Base-by-base conservation (phyloP, 2,797 vertebrate species). In the Aeoliscus strigatus region DNA sequence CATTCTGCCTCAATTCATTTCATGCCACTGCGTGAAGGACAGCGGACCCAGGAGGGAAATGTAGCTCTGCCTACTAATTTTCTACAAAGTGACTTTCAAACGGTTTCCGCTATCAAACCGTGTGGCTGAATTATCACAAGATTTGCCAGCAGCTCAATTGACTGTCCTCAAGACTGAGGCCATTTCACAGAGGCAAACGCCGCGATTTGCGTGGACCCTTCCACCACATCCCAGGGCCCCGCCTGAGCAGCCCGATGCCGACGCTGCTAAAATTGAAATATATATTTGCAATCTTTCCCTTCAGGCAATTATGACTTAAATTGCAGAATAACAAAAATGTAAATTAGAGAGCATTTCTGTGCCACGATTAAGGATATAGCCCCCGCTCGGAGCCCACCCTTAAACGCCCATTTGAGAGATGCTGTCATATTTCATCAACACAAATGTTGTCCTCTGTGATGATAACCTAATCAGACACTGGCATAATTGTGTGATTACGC, bases 11-110 rank as follows among this genome's bases (percentile, higher is more conserved):
- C 73, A 77, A 84, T 80, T 82, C 54, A 80, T 80, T 79, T 71
- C 62, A 63, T 60, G 79, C 57, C 59, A 40, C 64, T 17, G 78
- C 60, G 51, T 79, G 80, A 81, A 86, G 80, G 79, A 82, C 79
- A 56, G 60, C 37, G 39, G 65, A 80, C 67, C 68, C 48, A 29
- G 70, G 42, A 68, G 73, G 66, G 60, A 70, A 75, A 73, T 63
- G 48, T 60, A 72, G 64, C 66, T 82, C 75, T 66, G 75, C 70
- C 62, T 71, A 74, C 58, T 75, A 81, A 79, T 84, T 77, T 75
- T 73, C 41, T 33, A 71, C 56, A 71, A 79, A 82, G 75, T 73
- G 60, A 77, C 77, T 80, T 79, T 82, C 66, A 59, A 52, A 60
- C 60, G 57, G 46, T 69, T 77, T 67, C 40, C 53, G 12, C 29